Evolutionary conservation across 2,797 vertebrate species (phyloP), one percentile per base, ranked within the genome.

Genomic region (Netta rufina): DNA sequence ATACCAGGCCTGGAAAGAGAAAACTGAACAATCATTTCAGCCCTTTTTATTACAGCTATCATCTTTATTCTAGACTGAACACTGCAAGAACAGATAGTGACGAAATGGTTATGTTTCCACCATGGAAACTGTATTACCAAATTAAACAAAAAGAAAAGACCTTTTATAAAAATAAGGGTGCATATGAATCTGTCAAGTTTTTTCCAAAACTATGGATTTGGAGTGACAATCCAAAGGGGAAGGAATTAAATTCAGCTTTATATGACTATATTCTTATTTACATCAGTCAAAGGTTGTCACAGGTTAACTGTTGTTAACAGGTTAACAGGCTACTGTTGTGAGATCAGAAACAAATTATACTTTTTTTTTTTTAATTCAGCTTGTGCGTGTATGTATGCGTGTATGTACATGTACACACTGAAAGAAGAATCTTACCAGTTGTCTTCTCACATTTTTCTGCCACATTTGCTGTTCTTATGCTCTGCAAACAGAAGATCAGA

Each of bases 381-480:
- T n/a, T 27, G 4, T n/a, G 19, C 36, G 15, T 43, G 51, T 9
- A 43, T 1, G 6, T 2, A 12, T 43, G 51, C 9, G 33, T 1
- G 7, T 3, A 9, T 1, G 18, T 24, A 20, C 33, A 25, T 49
- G 33, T 30, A 47, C 62, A 64, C 12, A n/a, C 5, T 28, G 38
- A 53, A 82, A 86, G 15, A 53, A 53, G 5, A 30, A 30, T 8
- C 45, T 65, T n/a, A 72, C 49, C 67, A 20, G 22, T 38, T 13
- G 12, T 78, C 38, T 53, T 33, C 16, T 66, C 4, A 53, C 22
- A 11, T 11, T 56, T 75, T 75, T 74, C 33, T 36, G 21, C 11
- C 41, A 4, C 25, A 69, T 32, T 18, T 75, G 8, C 4, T 54
- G 53, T 81, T 72, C 51, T 41, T 53, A 28, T 56, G 10, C 12